These are phyloP conservation scores for Heliconius ethilla DNA, from an alignment of 2,888 invertebrate genomes.

Conservation along the genomic window DNA sequence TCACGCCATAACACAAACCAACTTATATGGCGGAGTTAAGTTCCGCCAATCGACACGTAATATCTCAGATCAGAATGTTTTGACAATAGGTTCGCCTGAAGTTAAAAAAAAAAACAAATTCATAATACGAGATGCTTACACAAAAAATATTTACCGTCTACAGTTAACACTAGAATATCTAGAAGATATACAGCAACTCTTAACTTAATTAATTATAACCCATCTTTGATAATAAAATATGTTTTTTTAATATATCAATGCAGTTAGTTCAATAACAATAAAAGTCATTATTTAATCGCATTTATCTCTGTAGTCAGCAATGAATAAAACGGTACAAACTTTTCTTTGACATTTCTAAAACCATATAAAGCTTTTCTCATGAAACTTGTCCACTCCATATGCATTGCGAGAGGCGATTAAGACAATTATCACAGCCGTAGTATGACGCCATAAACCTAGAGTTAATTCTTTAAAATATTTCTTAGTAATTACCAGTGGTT, in stretches of 20 bases:
- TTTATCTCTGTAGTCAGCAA: neutral
- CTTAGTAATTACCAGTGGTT: slow-evolving; percentile 42
- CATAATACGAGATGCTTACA: no score
- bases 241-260: neutral
- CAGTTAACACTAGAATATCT: no score
- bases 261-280: neutral
- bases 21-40: no score
- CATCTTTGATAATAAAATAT: neutral
- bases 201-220: no score
- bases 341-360: slow-evolving; percentile 23
- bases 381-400: slow-evolving; percentile 16
- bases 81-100: no score
- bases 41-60: no score
- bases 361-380: slow-evolving; percentile 22
- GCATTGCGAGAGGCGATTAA: slow-evolving; percentile 25
- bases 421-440: slow-evolving; percentile 28
- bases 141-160: no score
- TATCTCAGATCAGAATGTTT: no score
- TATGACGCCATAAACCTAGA: slow-evolving; percentile 27
- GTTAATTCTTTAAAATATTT: slow-evolving; percentile 43
- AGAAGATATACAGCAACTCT: no score
- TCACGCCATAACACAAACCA: no score
- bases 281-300: neutral
- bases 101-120: no score
- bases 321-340: slow-evolving; percentile 18